Percentiles rank a stretch among this genome's conserved stretches.
Conservation (phyloP, 1,140 invertebrate species). For the Aphidius gifuensis region DNA sequence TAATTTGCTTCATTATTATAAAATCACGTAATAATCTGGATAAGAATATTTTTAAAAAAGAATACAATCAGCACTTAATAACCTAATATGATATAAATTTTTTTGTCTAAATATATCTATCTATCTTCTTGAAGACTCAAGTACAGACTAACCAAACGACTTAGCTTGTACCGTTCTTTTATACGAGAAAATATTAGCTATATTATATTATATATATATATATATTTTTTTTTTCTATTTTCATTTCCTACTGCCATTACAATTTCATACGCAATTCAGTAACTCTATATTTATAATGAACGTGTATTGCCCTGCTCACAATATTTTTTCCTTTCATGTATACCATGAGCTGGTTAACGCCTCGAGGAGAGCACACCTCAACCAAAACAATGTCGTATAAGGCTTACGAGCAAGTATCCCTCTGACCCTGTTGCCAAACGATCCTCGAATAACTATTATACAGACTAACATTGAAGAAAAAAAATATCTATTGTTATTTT, state of each 20-base stretch:
- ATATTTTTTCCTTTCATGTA: conserved; percentile 12
- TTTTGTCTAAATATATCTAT: neutral
- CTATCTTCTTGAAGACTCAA: conserved; percentile 6
- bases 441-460: conserved; percentile 30
- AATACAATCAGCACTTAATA: neutral
- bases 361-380: conserved; percentile 37
- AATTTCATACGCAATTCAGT: conserved; percentile 1
- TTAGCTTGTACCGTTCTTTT: conserved; percentile 31
- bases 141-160: conserved; percentile 40
- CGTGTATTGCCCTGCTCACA: neutral
- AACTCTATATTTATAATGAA: conserved; percentile 4
- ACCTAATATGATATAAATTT: neutral
- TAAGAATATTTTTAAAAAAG: neutral
- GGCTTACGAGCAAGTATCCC: conserved; percentile 48
- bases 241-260: conserved; percentile 10
- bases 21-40: neutral
- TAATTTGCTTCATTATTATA: neutral
- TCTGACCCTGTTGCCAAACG: conserved; percentile 51
- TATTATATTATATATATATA: conserved; percentile 7
- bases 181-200: conserved; percentile 31
- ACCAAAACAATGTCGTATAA: conserved; percentile 53
- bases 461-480: neutral
- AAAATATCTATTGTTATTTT: too few species aligned
- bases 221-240: conserved; percentile 13
- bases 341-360: conserved; percentile 54